A percentile compares a stretch with the other conserved stretches of the same genome.
These are phyloP conservation scores for Hetaerina americana DNA, from an alignment of 1,140 invertebrate species.

Conservation along the genomic window DNA sequence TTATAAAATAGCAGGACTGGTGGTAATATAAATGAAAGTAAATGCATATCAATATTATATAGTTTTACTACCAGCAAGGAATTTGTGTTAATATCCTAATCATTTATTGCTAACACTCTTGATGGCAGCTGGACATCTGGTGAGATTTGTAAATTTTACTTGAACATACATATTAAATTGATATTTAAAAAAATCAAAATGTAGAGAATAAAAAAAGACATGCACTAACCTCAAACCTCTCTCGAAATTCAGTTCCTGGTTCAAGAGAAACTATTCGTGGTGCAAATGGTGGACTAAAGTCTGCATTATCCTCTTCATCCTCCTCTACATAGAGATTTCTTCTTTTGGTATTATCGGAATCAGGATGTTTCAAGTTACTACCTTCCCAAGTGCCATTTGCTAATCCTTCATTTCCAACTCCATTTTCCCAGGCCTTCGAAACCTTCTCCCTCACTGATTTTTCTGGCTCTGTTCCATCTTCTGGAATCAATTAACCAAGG, in stretches of 20 bases:
- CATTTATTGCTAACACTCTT: too few species aligned
- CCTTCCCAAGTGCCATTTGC: constrained; percentile 1
- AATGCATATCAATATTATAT: too few species aligned
- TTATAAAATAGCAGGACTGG: too few species aligned
- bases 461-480: neutral
- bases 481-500: too few species aligned
- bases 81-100: too few species aligned
- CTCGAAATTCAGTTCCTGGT: constrained; percentile 40
- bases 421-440: neutral
- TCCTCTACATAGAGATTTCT: constrained; percentile 8
- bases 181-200: too few species aligned
- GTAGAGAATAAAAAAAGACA: too few species aligned
- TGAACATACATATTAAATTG: too few species aligned
- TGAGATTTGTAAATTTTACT: too few species aligned
- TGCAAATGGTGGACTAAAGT: constrained; percentile 20
- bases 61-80: too few species aligned
- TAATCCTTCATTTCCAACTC: constrained; percentile 1
- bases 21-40: too few species aligned
- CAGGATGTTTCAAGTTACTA: constrained; percentile 5
- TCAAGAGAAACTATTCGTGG: constrained; percentile 30
- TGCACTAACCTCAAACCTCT: constrained; percentile 21
- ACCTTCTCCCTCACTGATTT: neutral
- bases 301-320: constrained; percentile 12
- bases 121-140: too few species aligned
- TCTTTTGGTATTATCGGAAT: constrained; percentile 5